Conservation (phyloP, 2,113 vertebrate genomes). For the Scartelaos histophorus region DNA sequence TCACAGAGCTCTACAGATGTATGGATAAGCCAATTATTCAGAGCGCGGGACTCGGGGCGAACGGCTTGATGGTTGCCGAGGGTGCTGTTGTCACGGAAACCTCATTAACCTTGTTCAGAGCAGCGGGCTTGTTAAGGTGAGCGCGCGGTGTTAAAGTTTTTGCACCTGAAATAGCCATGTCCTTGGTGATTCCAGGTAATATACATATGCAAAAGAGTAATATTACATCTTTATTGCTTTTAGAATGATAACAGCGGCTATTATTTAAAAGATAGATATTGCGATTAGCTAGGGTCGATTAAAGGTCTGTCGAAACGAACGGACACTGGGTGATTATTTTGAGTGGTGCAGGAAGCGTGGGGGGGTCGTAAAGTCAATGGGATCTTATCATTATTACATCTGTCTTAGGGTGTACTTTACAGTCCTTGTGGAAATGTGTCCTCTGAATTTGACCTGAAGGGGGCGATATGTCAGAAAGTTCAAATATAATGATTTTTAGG, state of each 20-base stretch:
- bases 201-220: not conserved
- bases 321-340: not conserved
- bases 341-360: not conserved
- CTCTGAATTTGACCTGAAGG: not conserved
- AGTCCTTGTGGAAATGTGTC: not conserved
- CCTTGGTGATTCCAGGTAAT: not conserved
- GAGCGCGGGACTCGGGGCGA: constrained; percentile 31
- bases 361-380: not conserved
- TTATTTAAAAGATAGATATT: not conserved
- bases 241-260: not conserved
- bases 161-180: not conserved
- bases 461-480: not conserved
- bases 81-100: constrained; percentile 27
- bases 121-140: constrained; percentile 7
- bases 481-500: no score
- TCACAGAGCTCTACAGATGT: constrained; percentile 44
- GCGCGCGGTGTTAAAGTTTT: not conserved
- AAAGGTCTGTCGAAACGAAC: not conserved
- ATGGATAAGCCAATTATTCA: constrained; percentile 44
- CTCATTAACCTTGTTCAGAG: constrained; percentile 44
- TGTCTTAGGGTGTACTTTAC: not conserved
- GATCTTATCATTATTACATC: not conserved
- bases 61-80: constrained; percentile 27
- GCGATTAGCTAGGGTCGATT: not conserved
- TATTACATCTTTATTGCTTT: not conserved